These are phyloP conservation scores for Siniperca scherzeri DNA, from an alignment of 2,797 vertebrate genomes.

Conservation along the genomic window DNA sequence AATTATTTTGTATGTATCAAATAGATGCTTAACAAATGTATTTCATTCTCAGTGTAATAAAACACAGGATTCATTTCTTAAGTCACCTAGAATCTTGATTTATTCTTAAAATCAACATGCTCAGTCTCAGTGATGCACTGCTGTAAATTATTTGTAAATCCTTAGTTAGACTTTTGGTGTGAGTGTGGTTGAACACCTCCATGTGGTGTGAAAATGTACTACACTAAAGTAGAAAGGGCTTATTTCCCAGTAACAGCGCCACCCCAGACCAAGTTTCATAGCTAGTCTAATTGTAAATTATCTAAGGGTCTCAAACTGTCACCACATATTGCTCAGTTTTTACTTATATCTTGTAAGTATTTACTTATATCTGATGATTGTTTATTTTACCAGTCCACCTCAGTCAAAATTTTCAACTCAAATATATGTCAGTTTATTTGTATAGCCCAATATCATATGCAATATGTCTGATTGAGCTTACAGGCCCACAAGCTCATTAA, in stretches of 20 bases:
- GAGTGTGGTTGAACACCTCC: constrained; percentile 25
- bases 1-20: not conserved
- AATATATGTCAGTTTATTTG: not conserved
- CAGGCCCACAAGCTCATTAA: not conserved
- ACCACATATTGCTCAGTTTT: not conserved
- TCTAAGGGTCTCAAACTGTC: not conserved
- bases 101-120: not conserved
- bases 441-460: not conserved
- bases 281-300: not conserved
- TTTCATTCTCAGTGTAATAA: not conserved
- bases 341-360: too few species aligned
- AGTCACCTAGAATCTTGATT: not conserved
- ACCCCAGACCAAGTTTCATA: not conserved
- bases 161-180: not conserved
- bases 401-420: not conserved
- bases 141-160: not conserved
- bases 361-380: not conserved
- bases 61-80: not conserved
- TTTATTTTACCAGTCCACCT: not conserved
- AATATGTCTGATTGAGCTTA: not conserved
- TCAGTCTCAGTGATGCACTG: not conserved
- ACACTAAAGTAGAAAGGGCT: constrained; percentile 13
- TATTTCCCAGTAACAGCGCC: not conserved
- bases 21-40: not conserved
- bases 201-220: constrained; percentile 53